Conservation (phyloP, 2,113 vertebrate genomes). For the Psilopogon haemacephalus region DNA sequence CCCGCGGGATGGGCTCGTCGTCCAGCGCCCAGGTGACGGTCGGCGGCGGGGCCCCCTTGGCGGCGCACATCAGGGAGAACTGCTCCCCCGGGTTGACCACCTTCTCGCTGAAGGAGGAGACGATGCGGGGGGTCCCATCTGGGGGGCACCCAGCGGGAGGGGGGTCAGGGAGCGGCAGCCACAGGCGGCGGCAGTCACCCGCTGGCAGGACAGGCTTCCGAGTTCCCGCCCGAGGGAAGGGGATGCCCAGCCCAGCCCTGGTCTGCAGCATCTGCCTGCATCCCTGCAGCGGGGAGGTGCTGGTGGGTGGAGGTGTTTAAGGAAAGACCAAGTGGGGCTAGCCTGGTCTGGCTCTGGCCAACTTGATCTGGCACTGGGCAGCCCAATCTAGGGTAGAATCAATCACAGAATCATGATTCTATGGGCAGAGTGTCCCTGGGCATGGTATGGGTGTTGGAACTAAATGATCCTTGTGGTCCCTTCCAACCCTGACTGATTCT, state of each 20-base stretch:
- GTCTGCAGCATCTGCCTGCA: rapidly evolving
- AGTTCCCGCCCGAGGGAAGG: background rate
- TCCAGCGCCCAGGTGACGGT: conserved; percentile 97
- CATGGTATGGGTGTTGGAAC: too few species aligned
- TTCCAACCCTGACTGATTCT: too few species aligned
- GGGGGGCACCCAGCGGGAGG: conserved; percentile 27
- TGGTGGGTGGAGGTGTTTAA: too few species aligned
- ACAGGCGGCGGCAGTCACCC: background rate
- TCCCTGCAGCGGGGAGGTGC: background rate
- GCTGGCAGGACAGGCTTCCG: background rate
- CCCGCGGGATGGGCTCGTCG: conserved; percentile 90
- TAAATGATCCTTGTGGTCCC: too few species aligned
- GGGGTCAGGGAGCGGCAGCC: conserved; percentile 7
- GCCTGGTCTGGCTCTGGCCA: too few species aligned
- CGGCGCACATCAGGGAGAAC: conserved; percentile 95
- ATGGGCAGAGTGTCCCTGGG: too few species aligned
- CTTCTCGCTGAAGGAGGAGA: conserved; percentile 97
- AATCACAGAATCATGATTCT: too few species aligned
- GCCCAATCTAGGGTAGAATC: too few species aligned
- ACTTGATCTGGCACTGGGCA: too few species aligned
- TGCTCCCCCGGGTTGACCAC: conserved; percentile 96
- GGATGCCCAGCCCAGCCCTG: background rate
- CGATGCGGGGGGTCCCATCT: conserved; percentile 95
- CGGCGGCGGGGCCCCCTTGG: conserved; percentile 94
- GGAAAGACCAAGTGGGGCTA: too few species aligned